Base-by-base conservation (phyloP, 2,888 invertebrate species). In the Archips xylosteana region DNA sequence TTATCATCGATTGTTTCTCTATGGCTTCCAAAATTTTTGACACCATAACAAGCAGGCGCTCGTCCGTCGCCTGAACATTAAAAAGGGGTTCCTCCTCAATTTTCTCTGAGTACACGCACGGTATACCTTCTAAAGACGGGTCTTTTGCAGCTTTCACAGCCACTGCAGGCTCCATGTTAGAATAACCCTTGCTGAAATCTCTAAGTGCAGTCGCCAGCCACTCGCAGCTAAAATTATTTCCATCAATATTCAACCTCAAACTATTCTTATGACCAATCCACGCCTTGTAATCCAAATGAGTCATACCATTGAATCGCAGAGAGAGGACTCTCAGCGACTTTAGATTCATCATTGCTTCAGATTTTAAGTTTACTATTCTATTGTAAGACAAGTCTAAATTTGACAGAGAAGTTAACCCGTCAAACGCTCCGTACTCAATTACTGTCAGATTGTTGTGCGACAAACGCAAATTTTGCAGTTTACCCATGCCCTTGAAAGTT, bases 11-110 rank as follows among this genome's bases (percentile, higher is more conserved):
- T 72, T 94, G 93, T n/a, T 92, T 87, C 15, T 78, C 82, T 0
- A 94, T 83, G 12, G 89, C 92, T 75, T 89, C 89, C 15, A 94
- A 75, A 64, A 94, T 92, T 76, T 91, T 92, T 75, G 92, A 89
- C 68, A 77, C 89, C 0, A 85, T 87, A 1, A 88, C 78, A 10
- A 94, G 76, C 9, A 94, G 83, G 8, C 92, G 85, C 42, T 93
- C 92, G 74, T 93, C 92, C 79, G 76, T 8, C 79, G 75, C 2
- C 63, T 68, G 2, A 76, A 5, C 36, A 76, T 5, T 39, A 6
- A 47, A 34, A 13, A 0, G 13, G 3, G 13, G 13, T 6, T 65
- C 45, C 82, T 78, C 34, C 72, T 67, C 2, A 73, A 72, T 13
- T 5, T 13, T 54, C 4, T 80, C 79, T n/a, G 77, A 79, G 0